Evolutionary conservation across 1,140 invertebrate genomes (phyloP), one percentile per base, ranked within the genome.

Genomic region (Drosophila pachea): DNA sequence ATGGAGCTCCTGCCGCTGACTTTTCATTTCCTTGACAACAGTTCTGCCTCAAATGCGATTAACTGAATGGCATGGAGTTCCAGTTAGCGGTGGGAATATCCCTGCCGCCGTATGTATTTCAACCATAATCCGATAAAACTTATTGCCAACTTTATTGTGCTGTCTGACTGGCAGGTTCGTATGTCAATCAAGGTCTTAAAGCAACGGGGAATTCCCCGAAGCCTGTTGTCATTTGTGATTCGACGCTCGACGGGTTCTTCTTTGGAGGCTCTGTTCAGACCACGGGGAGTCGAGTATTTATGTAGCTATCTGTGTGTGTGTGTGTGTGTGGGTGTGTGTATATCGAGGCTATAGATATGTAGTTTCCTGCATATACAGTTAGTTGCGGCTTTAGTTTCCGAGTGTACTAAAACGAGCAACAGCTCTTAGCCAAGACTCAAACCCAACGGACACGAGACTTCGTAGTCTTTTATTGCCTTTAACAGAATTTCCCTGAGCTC

Each of bases 141-240:
- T 60, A 78, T 63, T 68, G 72, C 35, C 78, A 63, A 77, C 43
- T 81, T 65, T 74, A 73, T 79, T 76, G 22, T 71, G 54, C 36
- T 53, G 56, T 63, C 66, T 6, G 22, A 22, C 35, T 47, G 60
- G 59, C 36, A 58, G 38, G 45, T 60, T 56, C 62, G 61, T 53
- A 71, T 81, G 78, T 72, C 78, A 81, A 74, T 78, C 43, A 60
- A 56, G 68, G 58, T 68, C 72, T 83, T 78, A 69, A 59, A 42
- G 56, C 22, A 35, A 47, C 14, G 0, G 14, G 35, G 16, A 54
- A 54, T 54, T 38, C 35, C 35, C 35, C 14, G 4, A 33, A 12
- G 49, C 7, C 12, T 42, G 33, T 40, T 36, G 40, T 45, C 65
- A 61, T 45, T 16, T 60, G 16, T 1, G 9, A 1, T 9, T 32